Percentiles rank a stretch among this genome's conserved stretches.
Evolutionary conservation across 2,797 vertebrate genomes (phyloP).

Genomic region (Poecile montanus): DNA sequence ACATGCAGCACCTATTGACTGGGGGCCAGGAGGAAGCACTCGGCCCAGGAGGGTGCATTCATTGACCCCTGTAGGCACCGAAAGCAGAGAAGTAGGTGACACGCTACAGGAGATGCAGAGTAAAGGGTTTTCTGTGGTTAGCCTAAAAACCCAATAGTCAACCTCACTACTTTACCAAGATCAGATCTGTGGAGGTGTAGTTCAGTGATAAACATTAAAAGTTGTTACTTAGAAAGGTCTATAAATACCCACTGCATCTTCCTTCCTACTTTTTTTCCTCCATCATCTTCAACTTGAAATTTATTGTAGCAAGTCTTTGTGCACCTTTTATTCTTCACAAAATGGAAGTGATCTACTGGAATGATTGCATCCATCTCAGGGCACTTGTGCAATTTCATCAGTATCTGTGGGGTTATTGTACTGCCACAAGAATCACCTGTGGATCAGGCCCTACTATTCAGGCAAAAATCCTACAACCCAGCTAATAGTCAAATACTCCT

Average conservation of each 20-base stretch:
- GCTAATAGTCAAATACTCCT: neutral
- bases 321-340: neutral
- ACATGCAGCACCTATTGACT: neutral
- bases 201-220: neutral
- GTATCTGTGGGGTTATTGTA: fast-evolving
- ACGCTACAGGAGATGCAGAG: neutral
- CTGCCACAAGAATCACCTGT: fast-evolving
- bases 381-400: neutral
- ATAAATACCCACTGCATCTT: neutral
- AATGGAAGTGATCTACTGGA: neutral
- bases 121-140: neutral
- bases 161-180: neutral
- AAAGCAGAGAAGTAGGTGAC: neutral
- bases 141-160: neutral
- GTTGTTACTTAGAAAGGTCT: neutral
- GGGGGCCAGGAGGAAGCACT: slow-evolving; percentile 29
- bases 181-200: neutral
- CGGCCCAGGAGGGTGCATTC: neutral
- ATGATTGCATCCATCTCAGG: neutral
- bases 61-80: slow-evolving; percentile 25
- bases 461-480: neutral
- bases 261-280: neutral
- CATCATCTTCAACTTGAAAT: neutral
- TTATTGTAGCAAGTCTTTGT: neutral
- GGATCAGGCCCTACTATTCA: neutral